Base-by-base conservation (phyloP, 1,140 invertebrate genomes). In the Danaus melanippus region DNA sequence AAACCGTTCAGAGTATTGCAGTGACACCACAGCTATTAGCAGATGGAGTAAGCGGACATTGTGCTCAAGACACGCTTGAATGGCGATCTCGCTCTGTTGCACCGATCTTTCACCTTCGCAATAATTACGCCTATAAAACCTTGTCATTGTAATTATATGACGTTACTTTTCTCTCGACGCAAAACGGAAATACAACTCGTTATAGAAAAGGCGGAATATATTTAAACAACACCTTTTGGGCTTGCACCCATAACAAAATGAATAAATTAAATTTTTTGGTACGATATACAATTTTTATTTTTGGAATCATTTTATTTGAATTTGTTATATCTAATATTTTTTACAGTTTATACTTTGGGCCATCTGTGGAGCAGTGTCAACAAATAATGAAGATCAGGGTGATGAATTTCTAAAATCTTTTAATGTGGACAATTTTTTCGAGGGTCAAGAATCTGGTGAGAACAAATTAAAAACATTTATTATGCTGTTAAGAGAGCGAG, bases 111-210 rank as follows among this genome's bases (percentile, higher is more conserved):
- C 80, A 81, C 82, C 82, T 86, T 71, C 83, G 83, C 83, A 86
- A 86, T 79, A 79, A 71, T 83, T 67, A 79, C 78, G 79, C 79
- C 83, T 86, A 86, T 86, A 86, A 86, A 86, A 86, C 79, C 72
- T 83, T 83, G 80, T 80, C 78, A 78, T 77, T 83, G 67, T 77
- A 71, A 83, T 76, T 75, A 66, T 79, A 64, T 81, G 69, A 77
- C 81, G 80, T 79, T 86, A 86, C 83, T 86, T 86, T 86, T 76
- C 83, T 84, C 69, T 71, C 46, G 46, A 45, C 51, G 42, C 45
- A 59, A 59, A 46, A 52, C 50, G 56, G 59, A 64, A 57, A 73
- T 67, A 79, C 76, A 68, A 73, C 76, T 71, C 60, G 17, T 59
- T 48, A 56, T 41, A 53, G 61, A 58, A 55, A 11, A 75, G 58